Evolutionary conservation across 53 echinoderm and acorn worm genomes (phyloP).

Genomic region (Glandiceps talaboti): DNA sequence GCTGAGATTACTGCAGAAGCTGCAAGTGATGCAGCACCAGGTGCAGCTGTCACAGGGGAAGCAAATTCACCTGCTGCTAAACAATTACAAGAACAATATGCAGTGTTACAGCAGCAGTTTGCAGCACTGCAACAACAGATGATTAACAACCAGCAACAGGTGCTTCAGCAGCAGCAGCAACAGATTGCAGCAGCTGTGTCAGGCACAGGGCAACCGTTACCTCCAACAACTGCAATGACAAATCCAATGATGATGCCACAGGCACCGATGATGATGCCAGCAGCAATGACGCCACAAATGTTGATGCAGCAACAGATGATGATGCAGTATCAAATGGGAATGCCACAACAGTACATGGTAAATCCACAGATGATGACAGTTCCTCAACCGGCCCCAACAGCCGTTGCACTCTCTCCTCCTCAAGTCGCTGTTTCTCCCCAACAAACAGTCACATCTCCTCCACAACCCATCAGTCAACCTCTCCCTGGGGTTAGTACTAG

Average conservation of each 20-base stretch:
- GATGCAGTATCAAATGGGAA: not conserved
- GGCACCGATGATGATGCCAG: conserved; percentile 47
- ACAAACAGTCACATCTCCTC: not conserved
- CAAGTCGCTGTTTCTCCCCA: not conserved
- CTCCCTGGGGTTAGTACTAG: too few relatives aligned
- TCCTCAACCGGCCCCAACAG: not conserved
- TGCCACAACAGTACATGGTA: conserved; percentile 27
- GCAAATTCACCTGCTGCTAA: not conserved
- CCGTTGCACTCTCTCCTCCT: not conserved
- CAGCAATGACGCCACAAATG: conserved; percentile 16
- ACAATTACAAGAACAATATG: conserved; percentile 55
- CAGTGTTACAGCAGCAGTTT: conserved; percentile 62
- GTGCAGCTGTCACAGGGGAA: not conserved
- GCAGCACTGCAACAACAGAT: conserved; percentile 37
- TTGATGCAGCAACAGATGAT: conserved; percentile 56
- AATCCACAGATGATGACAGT: not conserved
- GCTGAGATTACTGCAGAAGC: not conserved
- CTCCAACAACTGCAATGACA: conserved; percentile 18
- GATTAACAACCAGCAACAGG: conserved; percentile 30
- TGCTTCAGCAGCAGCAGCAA: conserved; percentile 37
- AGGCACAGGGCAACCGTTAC: conserved; percentile 10
- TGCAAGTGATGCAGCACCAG: not conserved
- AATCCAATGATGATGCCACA: conserved; percentile 26
- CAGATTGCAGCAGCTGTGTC: conserved; percentile 20
- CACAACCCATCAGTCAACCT: not conserved